These are phyloP conservation scores for Drosophila subobscura DNA, from an alignment of 1,140 invertebrate species.

Conservation along the genomic window DNA sequence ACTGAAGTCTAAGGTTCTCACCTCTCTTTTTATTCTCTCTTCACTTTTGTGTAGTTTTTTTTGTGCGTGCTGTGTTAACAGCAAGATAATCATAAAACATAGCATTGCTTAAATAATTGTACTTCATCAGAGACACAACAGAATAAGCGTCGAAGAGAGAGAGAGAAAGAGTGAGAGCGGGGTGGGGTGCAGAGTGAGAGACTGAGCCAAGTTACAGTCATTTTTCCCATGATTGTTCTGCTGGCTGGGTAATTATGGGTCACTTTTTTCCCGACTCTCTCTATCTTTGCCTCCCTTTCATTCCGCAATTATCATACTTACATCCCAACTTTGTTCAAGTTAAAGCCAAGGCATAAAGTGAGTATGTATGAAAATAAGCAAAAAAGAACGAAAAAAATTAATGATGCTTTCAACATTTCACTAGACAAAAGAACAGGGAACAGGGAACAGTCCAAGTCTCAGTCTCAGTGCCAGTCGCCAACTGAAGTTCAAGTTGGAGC, in stretches of 20 bases:
- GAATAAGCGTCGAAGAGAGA: slow-evolving; percentile 17
- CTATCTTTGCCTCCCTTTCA: slow-evolving; percentile 48
- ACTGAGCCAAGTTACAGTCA: slow-evolving; percentile 40
- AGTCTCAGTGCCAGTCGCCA: not conserved
- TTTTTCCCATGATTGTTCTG: slow-evolving; percentile 80
- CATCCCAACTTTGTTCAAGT: slow-evolving; percentile 51
- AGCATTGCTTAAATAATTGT: slow-evolving; percentile 78
- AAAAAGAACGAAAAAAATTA: slow-evolving; percentile 53
- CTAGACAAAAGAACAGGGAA: slow-evolving; percentile 62
- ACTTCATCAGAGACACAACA: slow-evolving; percentile 48
- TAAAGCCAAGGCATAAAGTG: slow-evolving; percentile 42
- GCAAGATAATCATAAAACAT: slow-evolving; percentile 77
- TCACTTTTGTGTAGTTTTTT: slow-evolving; percentile 5
- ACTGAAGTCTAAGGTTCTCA: slow-evolving; percentile 1
- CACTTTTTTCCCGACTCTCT: slow-evolving; percentile 48
- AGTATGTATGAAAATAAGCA: slow-evolving; percentile 42
- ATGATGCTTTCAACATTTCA: slow-evolving; percentile 81
- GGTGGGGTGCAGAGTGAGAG: slow-evolving; percentile 4
- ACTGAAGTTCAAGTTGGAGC: slow-evolving; percentile 23
- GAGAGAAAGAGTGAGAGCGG: slow-evolving; percentile 14
- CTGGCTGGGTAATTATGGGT: slow-evolving; percentile 74
- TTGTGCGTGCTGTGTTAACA: slow-evolving; percentile 72
- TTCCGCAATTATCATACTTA: slow-evolving; percentile 75
- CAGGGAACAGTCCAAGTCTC: too few species aligned
- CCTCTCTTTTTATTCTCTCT: slow-evolving; percentile 3